A percentile compares a stretch with the other conserved stretches of the same genome.
phyloP scores from a whole-genome alignment of 2,888 invertebrate genomes.

The Aleiodes testaceus region DNA sequence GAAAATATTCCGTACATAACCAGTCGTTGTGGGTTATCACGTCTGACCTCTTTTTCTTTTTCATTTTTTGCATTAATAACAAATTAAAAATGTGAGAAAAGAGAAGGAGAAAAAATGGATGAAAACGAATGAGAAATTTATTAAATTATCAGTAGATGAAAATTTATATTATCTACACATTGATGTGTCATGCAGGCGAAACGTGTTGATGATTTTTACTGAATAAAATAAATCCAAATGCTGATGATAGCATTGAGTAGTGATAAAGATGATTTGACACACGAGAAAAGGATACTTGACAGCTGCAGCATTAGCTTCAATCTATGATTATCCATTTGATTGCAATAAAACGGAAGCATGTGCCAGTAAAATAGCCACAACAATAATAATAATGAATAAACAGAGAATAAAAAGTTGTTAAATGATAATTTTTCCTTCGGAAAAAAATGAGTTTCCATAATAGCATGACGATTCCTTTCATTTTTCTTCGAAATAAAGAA shows the following conservation, averaged over 20 bases:
- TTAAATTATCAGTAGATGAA: conserved; percentile 19
- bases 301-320: conserved; percentile 13
- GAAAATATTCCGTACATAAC: conserved; percentile 24
- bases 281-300: conserved; percentile 2
- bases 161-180: conserved; percentile 48
- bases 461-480: no score
- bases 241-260: background rate
- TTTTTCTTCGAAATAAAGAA: no score
- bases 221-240: conserved; percentile 15
- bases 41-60: conserved; percentile 17
- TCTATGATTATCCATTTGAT: conserved; percentile 29
- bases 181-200: conserved; percentile 55
- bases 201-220: conserved; percentile 50
- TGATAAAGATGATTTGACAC: conserved; percentile 12
- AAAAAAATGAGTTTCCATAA: no score
- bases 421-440: conserved; percentile 4
- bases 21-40: conserved; percentile 6
- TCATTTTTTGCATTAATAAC: no score
- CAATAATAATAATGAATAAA: background rate
- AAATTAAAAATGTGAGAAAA: background rate
- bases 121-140: background rate
- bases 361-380: background rate
- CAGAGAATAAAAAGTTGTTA: background rate
- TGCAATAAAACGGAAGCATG: conserved; percentile 30
- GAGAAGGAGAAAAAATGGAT: background rate